phyloP scores from a whole-genome alignment of 2,888 invertebrate species.

The Listrodromus nycthemerus region DNA sequence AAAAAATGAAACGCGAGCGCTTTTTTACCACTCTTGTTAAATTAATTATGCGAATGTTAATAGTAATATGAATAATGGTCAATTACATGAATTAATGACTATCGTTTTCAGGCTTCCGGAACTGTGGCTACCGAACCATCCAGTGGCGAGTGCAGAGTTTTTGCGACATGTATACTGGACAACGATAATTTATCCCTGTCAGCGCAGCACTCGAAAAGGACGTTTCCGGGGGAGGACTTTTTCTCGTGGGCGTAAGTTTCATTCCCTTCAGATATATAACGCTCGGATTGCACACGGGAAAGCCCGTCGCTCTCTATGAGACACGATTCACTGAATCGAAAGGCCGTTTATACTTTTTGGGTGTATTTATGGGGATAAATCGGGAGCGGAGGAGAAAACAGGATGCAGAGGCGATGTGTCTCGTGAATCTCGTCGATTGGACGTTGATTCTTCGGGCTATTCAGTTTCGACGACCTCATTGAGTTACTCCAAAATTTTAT shows the following conservation, averaged over 20 bases:
- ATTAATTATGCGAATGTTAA: neutral
- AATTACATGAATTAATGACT: neutral
- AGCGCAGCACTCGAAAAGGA: slow-evolving; percentile 15
- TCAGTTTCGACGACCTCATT: slow-evolving; percentile 73
- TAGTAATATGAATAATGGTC: neutral
- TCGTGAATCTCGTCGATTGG: slow-evolving; percentile 74
- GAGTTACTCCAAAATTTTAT: slow-evolving; percentile 69
- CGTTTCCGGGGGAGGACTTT: slow-evolving; percentile 44
- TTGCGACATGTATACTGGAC: neutral
- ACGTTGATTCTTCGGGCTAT: slow-evolving; percentile 73
- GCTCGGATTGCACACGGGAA: slow-evolving; percentile 18
- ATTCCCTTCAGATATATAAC: slow-evolving; percentile 59
- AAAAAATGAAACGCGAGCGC: neutral
- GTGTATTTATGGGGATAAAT: slow-evolving; percentile 46
- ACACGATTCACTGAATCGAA: slow-evolving; percentile 50
- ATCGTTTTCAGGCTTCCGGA: neutral
- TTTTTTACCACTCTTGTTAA: neutral
- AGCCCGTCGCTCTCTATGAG: slow-evolving; percentile 5
- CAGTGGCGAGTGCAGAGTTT: slow-evolving; percentile 26
- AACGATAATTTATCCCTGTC: slow-evolving; percentile 34
- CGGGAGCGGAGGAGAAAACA: slow-evolving; percentile 3
- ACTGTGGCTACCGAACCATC: neutral
- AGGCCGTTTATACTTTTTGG: slow-evolving; percentile 51
- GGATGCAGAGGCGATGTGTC: neutral
- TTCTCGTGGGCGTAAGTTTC: slow-evolving; percentile 58